phyloP scores from a whole-genome alignment of 2,113 vertebrate genomes.

The Pandion haliaetus region DNA sequence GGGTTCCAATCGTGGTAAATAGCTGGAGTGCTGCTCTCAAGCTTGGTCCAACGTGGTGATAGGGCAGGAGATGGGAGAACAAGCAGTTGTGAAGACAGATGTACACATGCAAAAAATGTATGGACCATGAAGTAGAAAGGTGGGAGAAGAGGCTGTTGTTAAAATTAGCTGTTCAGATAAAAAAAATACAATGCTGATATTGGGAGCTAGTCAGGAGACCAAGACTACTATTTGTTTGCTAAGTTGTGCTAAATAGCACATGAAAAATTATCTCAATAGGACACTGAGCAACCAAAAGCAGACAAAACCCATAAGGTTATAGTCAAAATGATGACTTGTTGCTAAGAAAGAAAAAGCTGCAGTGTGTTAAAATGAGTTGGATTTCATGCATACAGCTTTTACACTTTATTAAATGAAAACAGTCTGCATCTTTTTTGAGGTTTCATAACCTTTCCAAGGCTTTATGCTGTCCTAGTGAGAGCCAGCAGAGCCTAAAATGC shows the following conservation, averaged over 20 bases:
- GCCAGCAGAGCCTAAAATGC: background rate
- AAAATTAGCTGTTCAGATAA: background rate
- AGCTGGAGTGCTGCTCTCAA: background rate
- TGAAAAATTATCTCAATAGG: background rate
- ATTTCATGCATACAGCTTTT: background rate
- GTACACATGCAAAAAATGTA: background rate
- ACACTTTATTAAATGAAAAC: background rate
- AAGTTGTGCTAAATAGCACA: background rate
- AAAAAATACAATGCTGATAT: background rate
- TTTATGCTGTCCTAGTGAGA: background rate
- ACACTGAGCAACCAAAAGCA: background rate
- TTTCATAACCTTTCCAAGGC: background rate
- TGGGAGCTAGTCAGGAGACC: background rate
- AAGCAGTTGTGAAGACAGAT: background rate
- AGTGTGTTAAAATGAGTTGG: background rate
- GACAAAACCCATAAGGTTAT: background rate
- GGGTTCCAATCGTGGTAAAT: background rate
- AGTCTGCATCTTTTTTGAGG: background rate
- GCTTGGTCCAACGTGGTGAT: fast-evolving
- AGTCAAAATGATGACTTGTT: background rate
- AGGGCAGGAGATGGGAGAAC: background rate
- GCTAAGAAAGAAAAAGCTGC: background rate
- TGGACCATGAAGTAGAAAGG: background rate
- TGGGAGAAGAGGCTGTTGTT: background rate
- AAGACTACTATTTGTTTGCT: background rate